Percentiles rank a stretch among this genome's conserved stretches.
phyloP scores from a whole-genome alignment of 1,140 invertebrate species.

The Drosophila nebulosa region DNA sequence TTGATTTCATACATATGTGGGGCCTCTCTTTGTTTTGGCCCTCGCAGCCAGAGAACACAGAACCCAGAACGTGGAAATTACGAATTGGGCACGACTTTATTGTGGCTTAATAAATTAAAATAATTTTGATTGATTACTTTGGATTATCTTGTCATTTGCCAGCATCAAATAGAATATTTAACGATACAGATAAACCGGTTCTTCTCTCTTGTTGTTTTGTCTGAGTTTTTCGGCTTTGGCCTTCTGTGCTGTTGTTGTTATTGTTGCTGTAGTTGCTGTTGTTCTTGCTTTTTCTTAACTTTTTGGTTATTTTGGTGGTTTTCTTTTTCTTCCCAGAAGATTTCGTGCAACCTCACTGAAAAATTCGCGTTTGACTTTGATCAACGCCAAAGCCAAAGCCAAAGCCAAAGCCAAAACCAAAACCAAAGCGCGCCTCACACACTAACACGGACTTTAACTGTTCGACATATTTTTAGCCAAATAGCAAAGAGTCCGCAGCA shows the following conservation, averaged over 20 bases:
- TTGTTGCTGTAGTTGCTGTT: too few species aligned
- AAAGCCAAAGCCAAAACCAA: too few species aligned
- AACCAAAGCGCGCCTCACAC: conserved; percentile 26
- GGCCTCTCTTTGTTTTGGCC: conserved; percentile 17
- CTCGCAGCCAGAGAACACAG: too few species aligned
- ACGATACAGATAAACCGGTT: conserved; percentile 78
- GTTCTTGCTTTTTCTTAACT: neutral
- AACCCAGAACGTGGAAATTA: conserved; percentile 67
- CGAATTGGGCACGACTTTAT: conserved; percentile 71
- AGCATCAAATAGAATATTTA: conserved; percentile 81
- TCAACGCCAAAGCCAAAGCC: conserved; percentile 54
- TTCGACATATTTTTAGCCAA: conserved; percentile 26
- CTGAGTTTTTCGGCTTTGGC: conserved; percentile 57
- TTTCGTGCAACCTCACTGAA: conserved; percentile 63
- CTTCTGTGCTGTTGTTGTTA: neutral
- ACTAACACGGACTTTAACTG: conserved; percentile 11
- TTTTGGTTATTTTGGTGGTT: conserved; percentile 39
- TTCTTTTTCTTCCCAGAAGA: conserved; percentile 42
- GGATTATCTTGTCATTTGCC: conserved; percentile 81
- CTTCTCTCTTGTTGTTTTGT: conserved; percentile 64
- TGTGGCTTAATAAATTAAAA: conserved; percentile 80
- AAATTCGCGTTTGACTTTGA: conserved; percentile 57
- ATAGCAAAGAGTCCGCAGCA: conserved; percentile 8
- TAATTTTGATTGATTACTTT: conserved; percentile 81
- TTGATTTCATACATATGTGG: neutral